Conservation (phyloP, 2,888 invertebrate species). For the Melanotus villosus region DNA sequence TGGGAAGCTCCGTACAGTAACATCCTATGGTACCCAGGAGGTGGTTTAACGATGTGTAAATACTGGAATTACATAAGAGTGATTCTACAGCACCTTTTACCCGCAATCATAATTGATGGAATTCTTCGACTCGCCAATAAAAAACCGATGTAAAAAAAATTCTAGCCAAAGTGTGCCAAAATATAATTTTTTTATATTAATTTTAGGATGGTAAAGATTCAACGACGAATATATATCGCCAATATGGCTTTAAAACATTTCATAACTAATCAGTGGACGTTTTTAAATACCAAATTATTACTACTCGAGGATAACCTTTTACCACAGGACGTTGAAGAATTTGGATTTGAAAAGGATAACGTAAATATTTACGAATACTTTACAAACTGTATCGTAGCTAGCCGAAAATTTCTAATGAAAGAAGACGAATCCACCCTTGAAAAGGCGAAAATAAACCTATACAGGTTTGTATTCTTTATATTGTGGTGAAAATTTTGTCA, state of each 20-base stretch:
- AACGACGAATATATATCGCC: slow-evolving; percentile 85
- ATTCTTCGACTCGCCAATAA: slow-evolving; percentile 76
- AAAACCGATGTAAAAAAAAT: slow-evolving; percentile 80
- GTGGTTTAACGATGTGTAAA: slow-evolving; percentile 73
- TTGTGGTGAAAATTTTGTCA: too few relatives aligned
- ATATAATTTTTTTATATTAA: too few relatives aligned
- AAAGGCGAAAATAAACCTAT: slow-evolving; percentile 69
- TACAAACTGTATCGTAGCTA: slow-evolving; percentile 73
- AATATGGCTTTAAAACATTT: slow-evolving; percentile 82
- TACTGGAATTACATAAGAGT: slow-evolving; percentile 78
- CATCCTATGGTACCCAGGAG: slow-evolving; percentile 78
- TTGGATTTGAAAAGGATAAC: slow-evolving; percentile 73
- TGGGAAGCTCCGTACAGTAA: slow-evolving; percentile 77
- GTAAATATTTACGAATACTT: slow-evolving; percentile 72
- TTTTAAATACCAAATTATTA: slow-evolving; percentile 76
- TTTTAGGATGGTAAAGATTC: slow-evolving; percentile 82
- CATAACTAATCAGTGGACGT: slow-evolving; percentile 83
- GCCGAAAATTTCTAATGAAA: slow-evolving; percentile 77
- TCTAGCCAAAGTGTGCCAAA: too few relatives aligned
- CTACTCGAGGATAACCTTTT: slow-evolving; percentile 71
- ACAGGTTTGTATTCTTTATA: slow-evolving; percentile 64
- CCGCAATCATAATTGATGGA: slow-evolving; percentile 83
- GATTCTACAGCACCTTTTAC: slow-evolving; percentile 82
- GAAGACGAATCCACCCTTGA: slow-evolving; percentile 75
- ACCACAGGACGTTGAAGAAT: slow-evolving; percentile 70